Evolutionary conservation across 92 coral and sea anemone species (phyloP).

Genomic region (Porites lobata): DNA sequence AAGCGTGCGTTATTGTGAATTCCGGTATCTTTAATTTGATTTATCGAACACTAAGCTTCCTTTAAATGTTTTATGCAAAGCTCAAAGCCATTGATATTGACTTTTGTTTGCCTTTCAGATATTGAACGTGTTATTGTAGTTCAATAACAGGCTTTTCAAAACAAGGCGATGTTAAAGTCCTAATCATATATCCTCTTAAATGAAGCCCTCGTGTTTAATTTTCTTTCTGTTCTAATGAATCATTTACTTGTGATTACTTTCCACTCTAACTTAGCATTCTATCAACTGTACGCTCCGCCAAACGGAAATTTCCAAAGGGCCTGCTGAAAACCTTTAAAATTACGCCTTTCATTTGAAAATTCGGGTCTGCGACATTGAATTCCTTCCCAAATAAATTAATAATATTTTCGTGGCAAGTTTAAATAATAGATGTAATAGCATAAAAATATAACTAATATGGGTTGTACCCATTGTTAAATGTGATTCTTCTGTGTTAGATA

Average conservation of each 20-base stretch:
- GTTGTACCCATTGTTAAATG: constrained; percentile 28
- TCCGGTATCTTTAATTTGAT: constrained; percentile 58
- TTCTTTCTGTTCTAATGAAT: background rate
- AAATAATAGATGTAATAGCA: constrained; percentile 36
- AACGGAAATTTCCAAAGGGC: constrained; percentile 31
- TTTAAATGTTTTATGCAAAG: constrained; percentile 36
- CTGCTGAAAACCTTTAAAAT: constrained; percentile 2
- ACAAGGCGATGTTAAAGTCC: constrained; percentile 35
- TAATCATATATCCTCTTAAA: constrained; percentile 22
- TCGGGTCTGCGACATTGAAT: background rate
- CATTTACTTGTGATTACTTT: constrained; percentile 12
- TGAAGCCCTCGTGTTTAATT: constrained; percentile 15
- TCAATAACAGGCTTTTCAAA: constrained; percentile 39
- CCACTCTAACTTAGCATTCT: constrained; percentile 7
- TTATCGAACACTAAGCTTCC: constrained; percentile 37
- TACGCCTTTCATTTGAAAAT: background rate
- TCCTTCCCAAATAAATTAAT: constrained; percentile 17
- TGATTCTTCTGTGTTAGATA: constrained; percentile 27
- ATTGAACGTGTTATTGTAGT: constrained; percentile 45
- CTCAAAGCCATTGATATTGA: constrained; percentile 34
- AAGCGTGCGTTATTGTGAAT: constrained; percentile 40
- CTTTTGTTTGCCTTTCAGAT: constrained; percentile 39
- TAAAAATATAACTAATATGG: constrained; percentile 13
- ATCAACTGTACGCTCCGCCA: constrained; percentile 36
- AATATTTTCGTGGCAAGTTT: constrained; percentile 19